Conservation (phyloP, 2,888 invertebrate species). For the Chrysodeixis includens region DNA sequence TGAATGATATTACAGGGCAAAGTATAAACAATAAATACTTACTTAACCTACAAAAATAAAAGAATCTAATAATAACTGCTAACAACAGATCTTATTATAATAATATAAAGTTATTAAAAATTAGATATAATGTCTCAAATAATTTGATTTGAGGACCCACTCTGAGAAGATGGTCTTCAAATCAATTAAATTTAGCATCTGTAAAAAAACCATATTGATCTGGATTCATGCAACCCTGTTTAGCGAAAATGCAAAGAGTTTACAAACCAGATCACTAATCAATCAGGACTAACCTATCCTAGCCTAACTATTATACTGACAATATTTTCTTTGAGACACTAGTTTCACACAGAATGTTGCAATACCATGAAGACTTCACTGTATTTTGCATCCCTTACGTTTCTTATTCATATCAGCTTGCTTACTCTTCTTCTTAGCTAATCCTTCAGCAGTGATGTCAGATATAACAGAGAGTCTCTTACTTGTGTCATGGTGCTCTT, state of each 20-base stretch:
- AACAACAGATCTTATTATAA: conserved; percentile 21
- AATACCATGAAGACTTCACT: conserved; percentile 61
- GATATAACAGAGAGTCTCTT: conserved; percentile 85
- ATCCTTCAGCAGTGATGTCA: conserved; percentile 83
- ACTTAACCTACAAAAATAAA: conserved; percentile 29
- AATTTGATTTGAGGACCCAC: too few species aligned
- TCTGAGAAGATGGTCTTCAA: not conserved
- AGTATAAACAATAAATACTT: conserved; percentile 49
- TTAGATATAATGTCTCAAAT: conserved; percentile 30
- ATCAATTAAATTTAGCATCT: not conserved
- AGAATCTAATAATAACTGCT: conserved; percentile 31
- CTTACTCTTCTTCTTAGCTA: conserved; percentile 83
- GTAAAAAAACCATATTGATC: conserved; percentile 26
- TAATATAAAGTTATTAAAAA: conserved; percentile 25
- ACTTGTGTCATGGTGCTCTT: conserved; percentile 70
- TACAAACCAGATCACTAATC: conserved; percentile 22
- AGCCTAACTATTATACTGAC: conserved; percentile 14
- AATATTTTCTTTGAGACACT: conserved; percentile 15
- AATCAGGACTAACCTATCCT: conserved; percentile 8
- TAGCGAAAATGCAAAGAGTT: conserved; percentile 16
- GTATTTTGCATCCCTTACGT: conserved; percentile 84
- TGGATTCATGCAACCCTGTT: conserved; percentile 17
- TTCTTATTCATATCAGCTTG: conserved; percentile 81
- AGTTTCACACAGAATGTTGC: not conserved
- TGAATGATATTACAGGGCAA: conserved; percentile 45